These are phyloP conservation scores for Hyla sarda DNA, from an alignment of 2,113 vertebrate species.

Conservation along the genomic window DNA sequence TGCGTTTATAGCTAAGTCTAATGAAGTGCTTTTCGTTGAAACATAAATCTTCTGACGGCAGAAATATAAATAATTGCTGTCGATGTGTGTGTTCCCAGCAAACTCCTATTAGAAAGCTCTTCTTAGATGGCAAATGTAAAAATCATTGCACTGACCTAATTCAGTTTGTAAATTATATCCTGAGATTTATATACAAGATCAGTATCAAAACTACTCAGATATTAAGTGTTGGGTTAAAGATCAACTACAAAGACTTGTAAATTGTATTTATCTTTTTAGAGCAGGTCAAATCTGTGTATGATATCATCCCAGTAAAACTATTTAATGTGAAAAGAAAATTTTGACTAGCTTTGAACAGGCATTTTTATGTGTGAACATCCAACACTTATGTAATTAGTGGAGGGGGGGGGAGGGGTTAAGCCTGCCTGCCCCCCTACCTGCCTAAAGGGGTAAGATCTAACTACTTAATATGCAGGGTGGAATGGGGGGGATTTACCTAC, in stretches of 20 bases:
- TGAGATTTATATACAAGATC: constrained; percentile 3
- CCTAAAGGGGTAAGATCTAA: no score
- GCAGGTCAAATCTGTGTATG: not conserved
- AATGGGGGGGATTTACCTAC: no score
- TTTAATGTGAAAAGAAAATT: not conserved
- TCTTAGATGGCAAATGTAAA: constrained; percentile 22
- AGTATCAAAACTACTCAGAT: not conserved
- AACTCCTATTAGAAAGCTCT: not conserved
- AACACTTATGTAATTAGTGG: not conserved
- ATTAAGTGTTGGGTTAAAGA: not conserved
- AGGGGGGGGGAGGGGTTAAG: no score
- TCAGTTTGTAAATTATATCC: not conserved
- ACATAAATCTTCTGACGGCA: constrained; percentile 49
- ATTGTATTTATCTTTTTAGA: not conserved
- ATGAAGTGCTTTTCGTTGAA: constrained; percentile 48
- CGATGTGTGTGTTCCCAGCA: constrained; percentile 47
- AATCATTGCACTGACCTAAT: constrained; percentile 1
- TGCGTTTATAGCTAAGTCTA: constrained; percentile 22
- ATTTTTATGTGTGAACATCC: not conserved
- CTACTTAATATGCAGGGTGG: no score
- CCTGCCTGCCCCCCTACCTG: no score
- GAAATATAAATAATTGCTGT: constrained; percentile 33
- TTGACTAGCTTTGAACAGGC: not conserved
- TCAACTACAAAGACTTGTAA: not conserved
- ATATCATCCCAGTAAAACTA: not conserved